Evolutionary conservation across 2,113 vertebrate species (phyloP), one percentile per base, ranked within the genome.

Genomic region (Heterochromis multidens): DNA sequence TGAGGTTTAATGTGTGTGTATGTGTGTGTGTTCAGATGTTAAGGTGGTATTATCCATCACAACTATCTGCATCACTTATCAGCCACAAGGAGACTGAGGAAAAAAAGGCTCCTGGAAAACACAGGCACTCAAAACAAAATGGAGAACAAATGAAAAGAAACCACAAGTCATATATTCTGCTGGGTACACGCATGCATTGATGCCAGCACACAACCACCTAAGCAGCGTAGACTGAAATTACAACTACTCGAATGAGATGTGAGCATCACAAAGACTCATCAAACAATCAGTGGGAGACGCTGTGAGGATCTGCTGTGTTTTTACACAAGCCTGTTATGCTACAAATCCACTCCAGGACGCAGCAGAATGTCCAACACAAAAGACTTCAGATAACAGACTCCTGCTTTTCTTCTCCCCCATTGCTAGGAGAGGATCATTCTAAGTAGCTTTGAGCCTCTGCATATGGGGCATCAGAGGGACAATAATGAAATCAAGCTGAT

Each of bases 401-500:
- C 84, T 70, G 88, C 81, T 88, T 74, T 74, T 87, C 85, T 83
- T 86, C 83, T 79, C 77, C 81, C 49, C 82, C 74, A 87, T 87
- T 72, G 85, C 89, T 72, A 19, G 65, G 25, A 91, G 86, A 81
- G 91, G 91, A 93, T 93, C 86, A 90, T 74, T 93, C 70, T 90
- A 83, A 90, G 89, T 81, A 91, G 91, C 88, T 91, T 80, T 89
- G 87, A 87, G 88, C 77, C 79, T 65, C 67, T 87, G 81, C 80
- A 87, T 91, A 89, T 80, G 88, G 91, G 84, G 76, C 81, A 90
- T 91, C 85, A 70, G 61, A 83, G 88, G 82, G 70, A 90, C 87
- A 91, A 87, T 91, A 91, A 92, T 91, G 86, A 92, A 93, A 94
- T 92, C 91, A 94, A 91, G 89, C 88, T 82, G 72, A 93, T 93